Conservation (phyloP, 2,797 vertebrate genomes). For the Apogon talboti region DNA sequence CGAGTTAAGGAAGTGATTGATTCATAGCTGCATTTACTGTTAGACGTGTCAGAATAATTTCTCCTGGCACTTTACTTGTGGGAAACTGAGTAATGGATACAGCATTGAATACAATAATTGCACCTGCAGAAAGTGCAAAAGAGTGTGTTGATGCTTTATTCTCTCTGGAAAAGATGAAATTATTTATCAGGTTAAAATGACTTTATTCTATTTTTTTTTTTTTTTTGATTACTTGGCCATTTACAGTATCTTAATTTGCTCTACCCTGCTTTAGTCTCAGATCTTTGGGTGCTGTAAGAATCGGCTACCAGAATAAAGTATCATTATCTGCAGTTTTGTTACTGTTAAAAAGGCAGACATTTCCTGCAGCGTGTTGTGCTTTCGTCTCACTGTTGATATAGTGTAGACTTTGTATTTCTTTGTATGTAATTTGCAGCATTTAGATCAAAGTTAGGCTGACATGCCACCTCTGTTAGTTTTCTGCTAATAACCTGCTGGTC, state of each 20-base stretch:
- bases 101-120: slow-evolving; percentile 2
- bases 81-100: slow-evolving; percentile 8
- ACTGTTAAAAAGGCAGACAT: neutral
- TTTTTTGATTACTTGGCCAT: neutral
- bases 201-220: neutral
- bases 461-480: neutral
- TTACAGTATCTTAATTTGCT: neutral
- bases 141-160: too few species aligned
- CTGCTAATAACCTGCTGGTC: neutral
- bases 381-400: neutral
- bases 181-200: neutral
- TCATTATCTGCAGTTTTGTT: neutral
- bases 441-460: neutral
- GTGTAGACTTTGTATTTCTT: neutral
- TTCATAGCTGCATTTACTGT: slow-evolving; percentile 17
- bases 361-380: neutral
- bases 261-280: neutral
- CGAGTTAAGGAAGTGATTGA: slow-evolving; percentile 22
- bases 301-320: neutral
- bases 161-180: too few species aligned
- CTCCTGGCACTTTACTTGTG: neutral
- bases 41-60: slow-evolving; percentile 24
- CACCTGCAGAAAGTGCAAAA: too few species aligned
- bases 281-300: neutral
- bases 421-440: neutral